phyloP scores from a whole-genome alignment of 1,140 invertebrate genomes.

The Drosophila suzukii region DNA sequence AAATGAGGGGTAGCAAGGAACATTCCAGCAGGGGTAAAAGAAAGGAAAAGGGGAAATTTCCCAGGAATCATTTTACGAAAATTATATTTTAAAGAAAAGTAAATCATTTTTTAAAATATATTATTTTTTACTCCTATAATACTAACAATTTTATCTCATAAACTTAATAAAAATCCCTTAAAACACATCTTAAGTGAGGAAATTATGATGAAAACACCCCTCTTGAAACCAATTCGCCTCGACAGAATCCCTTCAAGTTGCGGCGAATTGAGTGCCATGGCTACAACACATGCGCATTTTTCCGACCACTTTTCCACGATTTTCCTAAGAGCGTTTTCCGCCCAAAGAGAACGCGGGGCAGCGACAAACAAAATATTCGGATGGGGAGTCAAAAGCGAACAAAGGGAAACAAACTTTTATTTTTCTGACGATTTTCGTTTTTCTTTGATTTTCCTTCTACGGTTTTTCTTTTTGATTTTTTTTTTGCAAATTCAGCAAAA shows the following conservation, averaged over 20 bases:
- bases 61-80: background rate
- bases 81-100: background rate
- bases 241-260: slow-evolving; percentile 14
- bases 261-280: slow-evolving; percentile 62
- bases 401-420: slow-evolving; percentile 53
- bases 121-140: no score
- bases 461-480: slow-evolving; percentile 6
- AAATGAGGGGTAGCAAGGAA: slow-evolving; percentile 5
- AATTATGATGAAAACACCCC: slow-evolving; percentile 15
- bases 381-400: slow-evolving; percentile 32
- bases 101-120: background rate
- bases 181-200: background rate
- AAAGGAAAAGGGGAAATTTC: slow-evolving; percentile 15
- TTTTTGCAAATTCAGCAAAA: slow-evolving; percentile 78
- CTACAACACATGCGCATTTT: slow-evolving; percentile 72
- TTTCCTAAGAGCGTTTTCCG: slow-evolving; percentile 57
- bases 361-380: slow-evolving; percentile 39
- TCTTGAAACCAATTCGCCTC: slow-evolving; percentile 50
- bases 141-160: background rate
- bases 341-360: slow-evolving; percentile 51
- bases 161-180: background rate
- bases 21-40: slow-evolving; percentile 27
- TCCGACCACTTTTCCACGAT: slow-evolving; percentile 44
- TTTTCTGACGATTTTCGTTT: slow-evolving; percentile 28
- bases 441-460: slow-evolving; percentile 1